Conservation (phyloP, 1,140 invertebrate species). For the Drosophila equinoxialis region DNA sequence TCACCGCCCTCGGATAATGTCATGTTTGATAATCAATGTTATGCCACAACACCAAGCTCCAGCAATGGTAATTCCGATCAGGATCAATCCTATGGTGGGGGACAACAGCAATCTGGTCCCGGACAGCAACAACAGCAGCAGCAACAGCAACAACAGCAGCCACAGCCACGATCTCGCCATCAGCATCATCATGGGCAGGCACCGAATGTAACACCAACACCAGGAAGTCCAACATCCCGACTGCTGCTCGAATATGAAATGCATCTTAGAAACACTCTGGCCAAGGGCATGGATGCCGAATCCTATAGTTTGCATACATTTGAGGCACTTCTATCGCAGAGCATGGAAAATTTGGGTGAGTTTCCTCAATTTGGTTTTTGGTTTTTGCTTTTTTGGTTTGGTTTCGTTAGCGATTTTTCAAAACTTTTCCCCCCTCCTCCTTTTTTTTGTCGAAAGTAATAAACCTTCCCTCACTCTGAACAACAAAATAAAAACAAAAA, state of each 20-base stretch:
- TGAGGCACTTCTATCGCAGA: constrained; percentile 95
- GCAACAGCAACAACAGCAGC: constrained; percentile 84
- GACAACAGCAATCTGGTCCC: constrained; percentile 84
- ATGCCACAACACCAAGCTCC: constrained; percentile 95
- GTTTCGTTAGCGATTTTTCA: constrained; percentile 16
- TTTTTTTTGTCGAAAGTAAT: neutral
- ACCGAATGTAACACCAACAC: constrained; percentile 88
- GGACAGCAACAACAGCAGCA: constrained; percentile 51
- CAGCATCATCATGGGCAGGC: constrained; percentile 83
- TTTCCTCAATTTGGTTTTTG: constrained; percentile 22
- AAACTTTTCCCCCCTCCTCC: neutral
- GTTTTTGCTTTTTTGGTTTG: constrained; percentile 7
- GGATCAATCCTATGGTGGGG: constrained; percentile 87
- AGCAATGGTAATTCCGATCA: constrained; percentile 95
- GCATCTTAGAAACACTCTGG: constrained; percentile 95
- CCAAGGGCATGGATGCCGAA: constrained; percentile 97
- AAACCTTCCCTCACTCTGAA: neutral
- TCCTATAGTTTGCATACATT: constrained; percentile 97
- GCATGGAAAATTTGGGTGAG: constrained; percentile 96
- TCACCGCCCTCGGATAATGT: constrained; percentile 96
- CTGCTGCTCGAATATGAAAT: constrained; percentile 96
- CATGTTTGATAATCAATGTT: constrained; percentile 96
- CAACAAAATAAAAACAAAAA: neutral
- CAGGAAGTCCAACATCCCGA: constrained; percentile 93
- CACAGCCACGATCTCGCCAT: constrained; percentile 60